These are phyloP conservation scores for Ascidia mentula DNA, from an alignment of 23 tunicate genomes.

Conservation along the genomic window DNA sequence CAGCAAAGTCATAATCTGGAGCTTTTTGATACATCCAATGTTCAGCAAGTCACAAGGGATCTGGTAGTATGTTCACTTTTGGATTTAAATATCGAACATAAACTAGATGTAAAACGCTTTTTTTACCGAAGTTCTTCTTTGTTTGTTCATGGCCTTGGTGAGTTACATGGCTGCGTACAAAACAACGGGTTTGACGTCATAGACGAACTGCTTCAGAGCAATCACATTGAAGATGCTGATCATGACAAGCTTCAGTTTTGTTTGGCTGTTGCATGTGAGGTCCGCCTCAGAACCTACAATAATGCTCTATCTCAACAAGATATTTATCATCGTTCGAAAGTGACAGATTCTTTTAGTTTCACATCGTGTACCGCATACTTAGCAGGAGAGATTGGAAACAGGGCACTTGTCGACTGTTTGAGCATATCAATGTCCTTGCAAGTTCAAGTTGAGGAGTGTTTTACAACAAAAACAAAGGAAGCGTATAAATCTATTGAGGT, in stretches of 20 bases:
- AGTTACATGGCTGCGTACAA: no score
- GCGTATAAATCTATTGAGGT: no score
- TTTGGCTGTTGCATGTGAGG: neutral
- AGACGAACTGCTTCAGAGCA: neutral
- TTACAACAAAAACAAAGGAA: no score
- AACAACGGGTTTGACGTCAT: neutral
- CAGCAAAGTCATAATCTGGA: neutral
- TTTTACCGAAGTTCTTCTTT: neutral
- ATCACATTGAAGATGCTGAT: neutral
- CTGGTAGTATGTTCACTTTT: neutral
- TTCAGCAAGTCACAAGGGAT: neutral
- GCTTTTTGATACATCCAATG: no score
- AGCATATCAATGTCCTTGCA: no score
- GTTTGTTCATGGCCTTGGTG: neutral
- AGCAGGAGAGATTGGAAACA: no score
- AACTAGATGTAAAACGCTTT: conserved; percentile 8
- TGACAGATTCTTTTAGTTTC: no score
- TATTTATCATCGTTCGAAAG: no score
- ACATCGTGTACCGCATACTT: no score
- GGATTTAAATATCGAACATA: neutral
- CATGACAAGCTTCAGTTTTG: neutral
- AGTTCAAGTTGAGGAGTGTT: no score
- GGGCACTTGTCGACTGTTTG: no score
- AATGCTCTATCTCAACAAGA: neutral
- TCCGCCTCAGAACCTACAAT: neutral